Evolutionary conservation across 1,140 invertebrate species (phyloP).

Genomic region (Drosophila nasuta): DNA sequence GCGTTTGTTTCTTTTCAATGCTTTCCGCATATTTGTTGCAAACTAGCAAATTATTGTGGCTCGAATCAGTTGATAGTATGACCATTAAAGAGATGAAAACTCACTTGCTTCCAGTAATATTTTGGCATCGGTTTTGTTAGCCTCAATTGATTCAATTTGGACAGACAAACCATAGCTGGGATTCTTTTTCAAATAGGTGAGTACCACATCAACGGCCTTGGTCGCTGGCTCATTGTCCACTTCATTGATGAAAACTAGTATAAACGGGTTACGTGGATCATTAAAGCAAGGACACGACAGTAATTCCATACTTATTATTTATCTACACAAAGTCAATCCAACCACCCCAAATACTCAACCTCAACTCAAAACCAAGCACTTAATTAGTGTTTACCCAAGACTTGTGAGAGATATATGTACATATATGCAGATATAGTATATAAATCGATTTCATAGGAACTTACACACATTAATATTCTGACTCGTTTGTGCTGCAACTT

Average conservation of each 20-base stretch:
- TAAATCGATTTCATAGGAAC: conserved; percentile 48
- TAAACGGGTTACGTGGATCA: conserved; percentile 14
- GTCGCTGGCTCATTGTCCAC: conserved; percentile 89
- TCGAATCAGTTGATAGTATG: no score
- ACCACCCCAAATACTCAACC: conserved; percentile 9
- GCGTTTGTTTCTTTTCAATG: conserved; percentile 87
- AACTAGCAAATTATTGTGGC: conserved; percentile 84
- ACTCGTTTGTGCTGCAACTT: conserved; percentile 67
- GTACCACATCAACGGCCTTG: conserved; percentile 88
- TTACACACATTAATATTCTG: conserved; percentile 84
- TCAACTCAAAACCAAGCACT: background rate
- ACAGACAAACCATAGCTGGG: conserved; percentile 88
- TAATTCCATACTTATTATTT: conserved; percentile 38
- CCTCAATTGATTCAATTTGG: conserved; percentile 87
- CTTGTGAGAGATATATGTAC: background rate
- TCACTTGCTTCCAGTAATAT: conserved; percentile 88
- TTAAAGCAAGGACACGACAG: conserved; percentile 29
- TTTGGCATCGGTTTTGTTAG: conserved; percentile 89
- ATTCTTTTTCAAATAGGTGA: conserved; percentile 89
- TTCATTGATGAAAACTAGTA: conserved; percentile 90
- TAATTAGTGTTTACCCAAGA: conserved; percentile 65
- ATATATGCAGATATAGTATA: background rate
- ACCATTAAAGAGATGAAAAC: background rate
- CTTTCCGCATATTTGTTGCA: conserved; percentile 89
- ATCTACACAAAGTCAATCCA: background rate